A percentile compares a stretch with the other conserved stretches of the same genome.
Conservation (phyloP, 1,140 invertebrate species). For the Leguminivora glycinivorella region DNA sequence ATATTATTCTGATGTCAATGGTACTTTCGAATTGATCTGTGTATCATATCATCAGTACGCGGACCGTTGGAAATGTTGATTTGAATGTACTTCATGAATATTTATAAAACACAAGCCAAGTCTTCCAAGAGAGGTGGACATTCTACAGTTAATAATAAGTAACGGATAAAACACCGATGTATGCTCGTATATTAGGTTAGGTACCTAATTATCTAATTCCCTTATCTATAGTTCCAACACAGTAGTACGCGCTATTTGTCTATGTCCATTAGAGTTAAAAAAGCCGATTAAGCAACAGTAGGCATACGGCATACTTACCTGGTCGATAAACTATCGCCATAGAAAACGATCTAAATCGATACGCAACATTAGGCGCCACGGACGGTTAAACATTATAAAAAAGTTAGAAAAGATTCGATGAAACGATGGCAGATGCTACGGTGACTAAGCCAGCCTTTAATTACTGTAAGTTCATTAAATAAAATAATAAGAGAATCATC, state of each 20-base stretch:
- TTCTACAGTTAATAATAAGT: too few relatives aligned
- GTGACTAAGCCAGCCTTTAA: not conserved
- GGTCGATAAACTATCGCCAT: slow-evolving; percentile 15
- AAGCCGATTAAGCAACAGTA: slow-evolving; percentile 14
- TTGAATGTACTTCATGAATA: too few relatives aligned
- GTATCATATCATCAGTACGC: too few relatives aligned
- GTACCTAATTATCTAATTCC: too few relatives aligned
- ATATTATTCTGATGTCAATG: too few relatives aligned
- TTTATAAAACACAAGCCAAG: too few relatives aligned
- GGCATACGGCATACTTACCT: not conserved
- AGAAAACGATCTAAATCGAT: slow-evolving; percentile 10
- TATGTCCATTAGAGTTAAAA: not conserved
- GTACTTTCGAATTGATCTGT: too few relatives aligned
- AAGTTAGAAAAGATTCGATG: not conserved
- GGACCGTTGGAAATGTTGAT: not conserved
- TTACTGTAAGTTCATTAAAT: not conserved
- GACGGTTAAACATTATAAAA: not conserved
- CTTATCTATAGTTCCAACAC: too few relatives aligned
- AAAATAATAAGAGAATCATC: not conserved
- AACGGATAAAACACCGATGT: too few relatives aligned
- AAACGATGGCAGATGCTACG: not conserved
- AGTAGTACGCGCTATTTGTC: too few relatives aligned
- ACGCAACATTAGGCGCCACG: slow-evolving; percentile 6
- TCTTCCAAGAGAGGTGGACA: too few relatives aligned
- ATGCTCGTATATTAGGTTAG: too few relatives aligned